A percentile compares a stretch with the other conserved stretches of the same genome.
These are phyloP conservation scores for Ailuropoda melanoleuca DNA, from an alignment of 2,113 vertebrate genomes.

Conservation along the genomic window DNA sequence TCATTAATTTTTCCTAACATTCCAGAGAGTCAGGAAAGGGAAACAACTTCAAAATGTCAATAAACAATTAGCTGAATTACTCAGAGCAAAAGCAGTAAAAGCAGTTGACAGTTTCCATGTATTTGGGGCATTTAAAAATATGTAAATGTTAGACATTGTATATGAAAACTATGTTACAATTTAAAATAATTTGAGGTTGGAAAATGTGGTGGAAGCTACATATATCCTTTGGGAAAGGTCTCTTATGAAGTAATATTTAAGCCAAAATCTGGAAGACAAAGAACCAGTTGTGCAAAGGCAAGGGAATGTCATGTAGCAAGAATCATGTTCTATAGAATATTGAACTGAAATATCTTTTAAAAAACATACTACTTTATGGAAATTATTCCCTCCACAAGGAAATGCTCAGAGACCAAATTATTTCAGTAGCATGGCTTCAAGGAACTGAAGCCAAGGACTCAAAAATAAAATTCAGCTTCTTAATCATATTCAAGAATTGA, in stretches of 20 bases:
- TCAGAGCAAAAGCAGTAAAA: neutral
- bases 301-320: neutral
- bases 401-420: slow-evolving; percentile 47
- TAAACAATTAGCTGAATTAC: neutral
- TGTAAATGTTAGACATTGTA: neutral
- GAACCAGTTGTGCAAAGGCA: neutral
- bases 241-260: neutral
- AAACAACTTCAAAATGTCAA: neutral
- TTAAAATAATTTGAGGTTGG: slow-evolving; percentile 1
- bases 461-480: slow-evolving; percentile 54
- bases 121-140: neutral
- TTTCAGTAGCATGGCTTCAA: neutral
- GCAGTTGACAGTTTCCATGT: neutral
- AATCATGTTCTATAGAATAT: neutral
- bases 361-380: neutral
- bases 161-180: neutral
- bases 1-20: slow-evolving; percentile 2
- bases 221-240: neutral
- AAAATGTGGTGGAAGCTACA: neutral
- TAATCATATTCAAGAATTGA: slow-evolving; percentile 37
- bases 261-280: neutral
- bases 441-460: neutral
- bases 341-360: neutral
- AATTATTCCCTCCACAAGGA: neutral
- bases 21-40: neutral